Evolutionary conservation across 2,113 vertebrate species (phyloP).

Genomic region (Corapipo altera): DNA sequence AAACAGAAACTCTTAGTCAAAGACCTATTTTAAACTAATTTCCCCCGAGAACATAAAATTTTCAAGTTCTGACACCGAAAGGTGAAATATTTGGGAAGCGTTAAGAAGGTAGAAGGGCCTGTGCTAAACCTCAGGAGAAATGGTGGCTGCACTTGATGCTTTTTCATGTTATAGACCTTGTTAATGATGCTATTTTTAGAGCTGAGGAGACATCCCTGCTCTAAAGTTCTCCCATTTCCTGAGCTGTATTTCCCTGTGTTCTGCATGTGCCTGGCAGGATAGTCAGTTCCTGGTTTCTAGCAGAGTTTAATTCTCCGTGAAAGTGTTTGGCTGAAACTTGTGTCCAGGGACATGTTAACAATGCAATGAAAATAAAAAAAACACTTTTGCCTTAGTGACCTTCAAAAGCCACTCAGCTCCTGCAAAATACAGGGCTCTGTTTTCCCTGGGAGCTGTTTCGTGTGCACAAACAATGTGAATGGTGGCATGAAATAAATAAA

Average conservation of each 20-base stretch:
- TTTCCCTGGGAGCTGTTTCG: neutral
- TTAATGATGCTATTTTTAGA: neutral
- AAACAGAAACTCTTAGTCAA: neutral
- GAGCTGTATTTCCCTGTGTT: neutral
- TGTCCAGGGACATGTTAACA: neutral
- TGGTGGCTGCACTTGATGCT: neutral
- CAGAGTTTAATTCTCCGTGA: neutral
- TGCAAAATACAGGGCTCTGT: neutral
- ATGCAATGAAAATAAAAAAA: neutral
- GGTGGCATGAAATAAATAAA: neutral
- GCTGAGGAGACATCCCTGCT: neutral
- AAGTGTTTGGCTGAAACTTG: neutral
- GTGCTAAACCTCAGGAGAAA: neutral
- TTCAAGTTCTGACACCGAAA: neutral
- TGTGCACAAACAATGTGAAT: neutral
- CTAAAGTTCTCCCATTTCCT: neutral
- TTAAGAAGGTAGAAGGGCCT: neutral
- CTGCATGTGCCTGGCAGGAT: rapidly evolving
- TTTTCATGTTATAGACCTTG: neutral
- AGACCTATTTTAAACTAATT: neutral
- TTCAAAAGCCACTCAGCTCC: neutral
- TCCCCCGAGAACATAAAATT: neutral
- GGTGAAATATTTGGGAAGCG: neutral
- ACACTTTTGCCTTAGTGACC: neutral
- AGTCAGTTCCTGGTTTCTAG: neutral